Evolutionary conservation across 2,888 invertebrate species (phyloP), one percentile per base, ranked within the genome.

Genomic region (Minunthozetes semirufus): DNA sequence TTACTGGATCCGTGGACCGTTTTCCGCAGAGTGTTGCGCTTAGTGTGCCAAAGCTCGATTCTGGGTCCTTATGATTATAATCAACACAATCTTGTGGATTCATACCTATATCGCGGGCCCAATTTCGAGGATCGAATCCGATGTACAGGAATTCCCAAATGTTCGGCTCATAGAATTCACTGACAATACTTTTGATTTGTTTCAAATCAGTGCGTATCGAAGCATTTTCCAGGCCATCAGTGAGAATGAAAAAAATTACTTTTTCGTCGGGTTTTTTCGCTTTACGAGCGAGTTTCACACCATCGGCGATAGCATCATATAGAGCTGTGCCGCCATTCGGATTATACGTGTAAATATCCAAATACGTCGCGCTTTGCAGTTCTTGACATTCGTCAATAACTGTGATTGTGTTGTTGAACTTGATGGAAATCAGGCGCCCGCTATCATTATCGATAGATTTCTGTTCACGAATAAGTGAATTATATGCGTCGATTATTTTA

Each of bases 401-500:
- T 6, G 33, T 33, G 4, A 33, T 33, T 33, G 4, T 33, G 33
- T 4, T 6, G 9, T 33, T 33, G 33, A 33, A 33, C 9, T 33
- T 33, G 9, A 33, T 33, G 4, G 9, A 33, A 6, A 33, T 33
- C 33, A 33, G 9, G 4, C 33, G 4, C 9, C 33, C 33, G 4
- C 9, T 9, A 9, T 33, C 33, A 9, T 4, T 33, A 6, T 33
- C 9, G 4, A 33, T 9, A 33, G 4, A 6, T 9, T 33, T 33
- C 33, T 33, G 33, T 9, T 33, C 33, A 6, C 9, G 4, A 33
- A 33, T 33, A 33, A 33, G 9, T 6, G 4, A 4, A 33, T 33
- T 33, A 9, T 6, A 33, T 33, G 4, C 33, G 4, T 33, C 9
- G 9, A 33, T 33, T 75, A 76, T 42, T 77, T 72, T 0, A 81